phyloP scores from a whole-genome alignment of 2,797 vertebrate genomes.

The Pelochelys cantorii region DNA sequence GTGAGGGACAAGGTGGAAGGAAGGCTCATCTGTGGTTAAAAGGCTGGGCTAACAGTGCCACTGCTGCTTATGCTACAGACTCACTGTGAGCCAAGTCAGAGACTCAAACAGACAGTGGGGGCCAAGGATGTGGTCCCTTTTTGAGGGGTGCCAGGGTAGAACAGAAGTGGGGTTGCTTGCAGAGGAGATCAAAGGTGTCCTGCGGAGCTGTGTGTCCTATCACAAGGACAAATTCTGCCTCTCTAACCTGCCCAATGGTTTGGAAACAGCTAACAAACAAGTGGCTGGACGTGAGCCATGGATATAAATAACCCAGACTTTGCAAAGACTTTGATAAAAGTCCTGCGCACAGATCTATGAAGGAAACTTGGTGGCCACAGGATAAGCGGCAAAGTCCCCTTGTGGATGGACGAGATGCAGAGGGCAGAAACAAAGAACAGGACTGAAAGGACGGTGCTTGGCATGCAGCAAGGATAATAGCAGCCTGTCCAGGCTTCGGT shows the following conservation, averaged over 20 bases:
- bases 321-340: background rate
- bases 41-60: background rate
- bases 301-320: background rate
- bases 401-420: background rate
- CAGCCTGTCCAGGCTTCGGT: accelerated
- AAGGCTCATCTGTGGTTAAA: background rate
- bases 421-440: constrained; percentile 4
- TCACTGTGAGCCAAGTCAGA: background rate
- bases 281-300: background rate
- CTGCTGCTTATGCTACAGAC: background rate
- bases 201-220: background rate
- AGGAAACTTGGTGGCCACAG: background rate
- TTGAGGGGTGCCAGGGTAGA: background rate
- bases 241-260: background rate
- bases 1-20: no score
- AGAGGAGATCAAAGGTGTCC: background rate
- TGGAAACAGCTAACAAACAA: background rate
- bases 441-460: background rate
- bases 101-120: background rate
- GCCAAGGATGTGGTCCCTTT: accelerated
- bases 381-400: background rate
- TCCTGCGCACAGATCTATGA: background rate
- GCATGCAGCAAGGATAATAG: background rate
- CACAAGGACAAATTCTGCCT: background rate
- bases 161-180: background rate